Conservation (phyloP, 92 coral and sea anemone species). For the Micromussa lordhowensis region DNA sequence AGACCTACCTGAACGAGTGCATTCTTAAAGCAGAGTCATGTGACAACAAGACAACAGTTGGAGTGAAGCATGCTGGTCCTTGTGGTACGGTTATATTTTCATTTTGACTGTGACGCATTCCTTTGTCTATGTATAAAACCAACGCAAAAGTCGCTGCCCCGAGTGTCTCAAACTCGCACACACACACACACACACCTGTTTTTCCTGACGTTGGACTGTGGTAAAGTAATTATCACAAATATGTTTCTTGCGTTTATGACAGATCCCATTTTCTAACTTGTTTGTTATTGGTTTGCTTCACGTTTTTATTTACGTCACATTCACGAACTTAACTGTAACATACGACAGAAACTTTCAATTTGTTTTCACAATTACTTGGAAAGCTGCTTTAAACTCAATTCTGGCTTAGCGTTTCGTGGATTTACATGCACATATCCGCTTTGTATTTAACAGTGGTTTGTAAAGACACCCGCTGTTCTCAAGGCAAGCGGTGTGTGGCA, state of each 20-base stretch:
- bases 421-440: neutral
- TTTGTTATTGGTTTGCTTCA: neutral
- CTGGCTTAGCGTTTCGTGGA: neutral
- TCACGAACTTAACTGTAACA: neutral
- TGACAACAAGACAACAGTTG: constrained; percentile 60
- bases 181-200: too few relatives aligned
- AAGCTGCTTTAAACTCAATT: neutral
- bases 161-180: too few relatives aligned
- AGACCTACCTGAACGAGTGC: constrained; percentile 83
- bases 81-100: constrained; percentile 76
- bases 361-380: too few relatives aligned
- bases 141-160: neutral
- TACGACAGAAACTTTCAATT: neutral
- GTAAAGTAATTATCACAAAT: too few relatives aligned
- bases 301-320: neutral
- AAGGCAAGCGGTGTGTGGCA: constrained; percentile 75
- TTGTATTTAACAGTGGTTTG: constrained; percentile 53
- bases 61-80: constrained; percentile 81
- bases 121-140: neutral
- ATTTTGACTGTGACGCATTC: neutral
- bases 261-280: neutral
- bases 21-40: constrained; percentile 82
- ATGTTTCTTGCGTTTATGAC: neutral
- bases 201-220: too few relatives aligned
- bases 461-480: constrained; percentile 55